These are phyloP conservation scores for Agonopterix arenella DNA, from an alignment of 2,888 invertebrate genomes.

Conservation along the genomic window DNA sequence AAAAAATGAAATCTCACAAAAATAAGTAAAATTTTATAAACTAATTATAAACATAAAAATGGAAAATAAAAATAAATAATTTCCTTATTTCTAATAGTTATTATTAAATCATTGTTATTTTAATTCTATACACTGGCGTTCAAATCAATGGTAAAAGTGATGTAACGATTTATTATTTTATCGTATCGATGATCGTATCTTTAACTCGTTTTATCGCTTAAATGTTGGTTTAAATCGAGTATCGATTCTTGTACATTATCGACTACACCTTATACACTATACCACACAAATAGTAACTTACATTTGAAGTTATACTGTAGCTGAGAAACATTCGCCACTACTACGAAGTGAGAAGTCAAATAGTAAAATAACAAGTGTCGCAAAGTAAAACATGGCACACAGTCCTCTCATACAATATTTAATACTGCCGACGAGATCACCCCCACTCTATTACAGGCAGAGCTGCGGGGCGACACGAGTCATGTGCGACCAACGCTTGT, in stretches of 20 bases:
- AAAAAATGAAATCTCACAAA: constrained; percentile 24
- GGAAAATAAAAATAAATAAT: constrained; percentile 41
- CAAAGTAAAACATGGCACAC: constrained; percentile 26
- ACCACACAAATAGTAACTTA: no score
- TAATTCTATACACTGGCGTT: constrained; percentile 43
- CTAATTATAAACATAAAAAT: neutral
- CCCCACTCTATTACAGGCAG: constrained; percentile 7
- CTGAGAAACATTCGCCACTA: no score
- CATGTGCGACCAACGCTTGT: constrained; percentile 22
- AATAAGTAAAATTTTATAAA: constrained; percentile 15
- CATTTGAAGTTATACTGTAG: no score
- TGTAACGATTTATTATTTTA: constrained; percentile 25
- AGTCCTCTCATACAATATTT: constrained; percentile 48
- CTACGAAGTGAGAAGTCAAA: neutral
- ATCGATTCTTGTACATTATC: no score
- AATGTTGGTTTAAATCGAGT: no score
- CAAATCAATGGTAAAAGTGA: constrained; percentile 35
- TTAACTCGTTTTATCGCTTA: constrained; percentile 6
- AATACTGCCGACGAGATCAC: constrained; percentile 63
- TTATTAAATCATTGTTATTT: constrained; percentile 4
- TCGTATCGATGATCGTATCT: constrained; percentile 21
- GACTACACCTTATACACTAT: no score
- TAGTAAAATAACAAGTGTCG: constrained; percentile 7
- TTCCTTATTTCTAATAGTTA: constrained; percentile 19
- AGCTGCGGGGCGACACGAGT: constrained; percentile 24